phyloP scores from a whole-genome alignment of 2,888 invertebrate genomes.

The Andrena bicolor region DNA sequence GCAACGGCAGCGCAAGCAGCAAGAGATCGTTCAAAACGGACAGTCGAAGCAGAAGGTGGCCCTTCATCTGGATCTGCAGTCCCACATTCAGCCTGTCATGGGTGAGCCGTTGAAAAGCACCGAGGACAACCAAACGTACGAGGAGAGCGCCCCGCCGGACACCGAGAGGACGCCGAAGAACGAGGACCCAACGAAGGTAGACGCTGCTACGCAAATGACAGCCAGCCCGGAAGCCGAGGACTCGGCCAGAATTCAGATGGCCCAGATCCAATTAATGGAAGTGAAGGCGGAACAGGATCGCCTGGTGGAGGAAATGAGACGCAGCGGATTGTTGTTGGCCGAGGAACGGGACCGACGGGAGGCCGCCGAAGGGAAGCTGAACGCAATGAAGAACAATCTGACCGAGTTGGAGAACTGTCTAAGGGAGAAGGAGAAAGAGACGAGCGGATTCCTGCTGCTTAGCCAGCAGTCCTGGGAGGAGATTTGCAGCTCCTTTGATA shows the following conservation, averaged over 20 bases:
- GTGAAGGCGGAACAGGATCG: conserved; percentile 71
- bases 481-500: conserved; percentile 77
- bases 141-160: conserved; percentile 9
- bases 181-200: conserved; percentile 85
- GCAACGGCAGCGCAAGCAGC: conserved; percentile 20
- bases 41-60: conserved; percentile 65
- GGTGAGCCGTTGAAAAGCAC: conserved; percentile 4
- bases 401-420: conserved; percentile 74
- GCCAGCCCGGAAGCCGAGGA: neutral
- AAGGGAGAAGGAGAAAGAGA: conserved; percentile 76
- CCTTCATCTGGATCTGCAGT: conserved; percentile 78
- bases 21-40: conserved; percentile 16
- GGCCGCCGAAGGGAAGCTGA: conserved; percentile 76
- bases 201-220: conserved; percentile 49
- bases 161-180: conserved; percentile 31
- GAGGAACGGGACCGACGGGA: conserved; percentile 79
- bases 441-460: conserved; percentile 76
- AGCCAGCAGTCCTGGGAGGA: conserved; percentile 80
- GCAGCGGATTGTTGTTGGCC: conserved; percentile 68
- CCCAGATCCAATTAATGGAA: conserved; percentile 68
- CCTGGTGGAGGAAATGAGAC: conserved; percentile 72
- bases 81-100: conserved; percentile 69
- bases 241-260: conserved; percentile 84
- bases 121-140: conserved; percentile 15
- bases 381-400: conserved; percentile 72